Base-by-base conservation (phyloP, 2,113 vertebrate genomes). In the Phainopepla nitens region DNA sequence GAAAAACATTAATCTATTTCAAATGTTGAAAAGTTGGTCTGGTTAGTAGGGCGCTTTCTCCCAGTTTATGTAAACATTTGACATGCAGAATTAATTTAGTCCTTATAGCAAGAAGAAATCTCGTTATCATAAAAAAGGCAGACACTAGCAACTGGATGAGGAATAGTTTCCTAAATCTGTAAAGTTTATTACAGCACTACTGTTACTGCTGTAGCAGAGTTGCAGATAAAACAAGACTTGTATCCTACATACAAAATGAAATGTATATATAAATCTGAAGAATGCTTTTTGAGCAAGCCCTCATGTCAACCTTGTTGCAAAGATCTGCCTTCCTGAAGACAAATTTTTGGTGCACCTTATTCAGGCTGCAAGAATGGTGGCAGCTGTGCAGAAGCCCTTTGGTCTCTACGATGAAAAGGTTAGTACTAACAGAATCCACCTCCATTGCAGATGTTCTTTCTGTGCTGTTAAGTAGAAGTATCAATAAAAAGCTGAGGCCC, bases 251-350 rank as follows among this genome's bases (percentile, higher is more conserved):
- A 6, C 10, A 35, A 93, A 95, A 18, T n/a, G 10, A 78, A 49
- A 84, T 16, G 6, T 7, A 47, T 35, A 21, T 1, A 0, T 31
- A 19, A 1, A 0, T 45, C 44, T 85, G 24, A 68, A 76, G 8
- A 87, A 49, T 6, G 8, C 8, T 53, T 51, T 47, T 72, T 51
- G 4, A 76, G 5, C 12, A 65, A 65, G n/a, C 47, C 24, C 28
- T 49, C 4, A 12, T 49, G 17, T 51, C 0, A 2, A 10, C 6
- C 6, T 39, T 71, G 6, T 25, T 90, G 36, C 11, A 54, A 87
- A 72, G 29, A 64, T 6, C 13, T 47, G 24, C 19, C 29, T 68
- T 60, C 56, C 22, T 60, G 47, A 84, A 68, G 29, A 53, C 4
- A 51, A 58, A 17, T 22, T 50, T 68, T 69, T 29, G 16, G 6